A percentile compares a stretch with the other conserved stretches of the same genome.
Conservation (phyloP, 1,140 invertebrate genomes). For the Antheraea mylitta region DNA sequence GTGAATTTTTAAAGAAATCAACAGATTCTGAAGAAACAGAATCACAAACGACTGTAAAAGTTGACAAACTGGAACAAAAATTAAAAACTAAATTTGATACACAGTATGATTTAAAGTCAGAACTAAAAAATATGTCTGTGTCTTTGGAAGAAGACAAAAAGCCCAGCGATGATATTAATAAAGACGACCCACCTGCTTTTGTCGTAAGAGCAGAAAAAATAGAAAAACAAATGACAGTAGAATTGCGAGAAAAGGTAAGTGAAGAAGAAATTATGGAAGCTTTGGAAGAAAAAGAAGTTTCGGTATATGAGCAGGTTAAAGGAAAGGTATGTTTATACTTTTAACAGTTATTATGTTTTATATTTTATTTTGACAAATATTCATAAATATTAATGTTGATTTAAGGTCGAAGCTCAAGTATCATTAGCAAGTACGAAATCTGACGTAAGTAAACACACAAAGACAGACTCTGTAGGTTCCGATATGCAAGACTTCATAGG, state of each 20-base stretch:
- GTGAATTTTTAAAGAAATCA: slow-evolving; percentile 78
- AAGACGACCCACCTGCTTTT: slow-evolving; percentile 71
- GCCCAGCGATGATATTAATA: slow-evolving; percentile 75
- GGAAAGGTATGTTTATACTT: slow-evolving; percentile 46
- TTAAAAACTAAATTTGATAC: slow-evolving; percentile 40
- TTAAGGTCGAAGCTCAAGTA: slow-evolving; percentile 55
- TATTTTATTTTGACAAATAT: neutral
- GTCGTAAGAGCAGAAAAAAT: slow-evolving; percentile 42
- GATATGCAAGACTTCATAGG: slow-evolving; percentile 55
- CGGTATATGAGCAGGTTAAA: slow-evolving; percentile 46
- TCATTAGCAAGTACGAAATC: slow-evolving; percentile 64
- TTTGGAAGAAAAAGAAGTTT: slow-evolving; percentile 62
- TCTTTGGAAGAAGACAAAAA: slow-evolving; percentile 73
- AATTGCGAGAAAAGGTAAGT: slow-evolving; percentile 54
- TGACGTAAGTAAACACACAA: slow-evolving; percentile 63
- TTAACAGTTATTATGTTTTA: neutral
- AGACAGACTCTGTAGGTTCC: slow-evolving; percentile 72
- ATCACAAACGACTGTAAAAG: slow-evolving; percentile 71
- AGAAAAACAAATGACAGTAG: slow-evolving; percentile 58
- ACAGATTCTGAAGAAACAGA: slow-evolving; percentile 78
- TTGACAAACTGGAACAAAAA: slow-evolving; percentile 54
- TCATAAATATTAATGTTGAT: slow-evolving; percentile 17
- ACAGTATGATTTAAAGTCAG: slow-evolving; percentile 24
- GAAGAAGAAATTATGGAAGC: slow-evolving; percentile 63
- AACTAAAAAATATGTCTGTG: neutral